Evolutionary conservation across 2,888 invertebrate genomes (phyloP).

Genomic region (Lissonota sp.): DNA sequence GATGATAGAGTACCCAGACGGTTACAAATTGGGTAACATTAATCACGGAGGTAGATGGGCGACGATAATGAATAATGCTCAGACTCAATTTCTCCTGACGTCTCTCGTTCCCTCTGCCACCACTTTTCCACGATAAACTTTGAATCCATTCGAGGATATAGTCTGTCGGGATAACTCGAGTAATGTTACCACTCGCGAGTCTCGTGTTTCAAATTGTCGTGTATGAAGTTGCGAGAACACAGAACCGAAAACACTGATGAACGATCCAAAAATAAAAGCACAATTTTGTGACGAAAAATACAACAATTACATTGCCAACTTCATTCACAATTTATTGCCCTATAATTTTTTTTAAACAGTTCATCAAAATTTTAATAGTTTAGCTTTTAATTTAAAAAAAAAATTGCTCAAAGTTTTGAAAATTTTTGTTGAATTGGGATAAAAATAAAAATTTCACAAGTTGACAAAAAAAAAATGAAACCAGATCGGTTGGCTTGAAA

Average conservation of each 20-base stretch:
- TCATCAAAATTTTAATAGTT: too few species aligned
- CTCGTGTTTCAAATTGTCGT: constrained; percentile 7
- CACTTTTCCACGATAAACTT: constrained; percentile 35
- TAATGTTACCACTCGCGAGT: constrained; percentile 5
- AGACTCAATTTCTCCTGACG: constrained; percentile 44
- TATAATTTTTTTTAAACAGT: too few species aligned
- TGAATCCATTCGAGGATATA: constrained; percentile 36
- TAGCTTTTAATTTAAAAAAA: too few species aligned
- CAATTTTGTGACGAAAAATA: neutral
- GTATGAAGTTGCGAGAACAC: neutral
- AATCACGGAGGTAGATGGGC: constrained; percentile 44
- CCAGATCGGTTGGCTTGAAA: too few species aligned
- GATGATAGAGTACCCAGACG: constrained; percentile 28
- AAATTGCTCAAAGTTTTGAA: too few species aligned
- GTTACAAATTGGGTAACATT: constrained; percentile 57
- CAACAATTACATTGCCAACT: too few species aligned
- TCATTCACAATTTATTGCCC: too few species aligned
- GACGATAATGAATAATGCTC: constrained; percentile 60
- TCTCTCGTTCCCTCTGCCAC: neutral
- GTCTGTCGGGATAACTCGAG: constrained; percentile 26
- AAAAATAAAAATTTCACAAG: too few species aligned
- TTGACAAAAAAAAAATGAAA: too few species aligned
- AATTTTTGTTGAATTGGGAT: too few species aligned
- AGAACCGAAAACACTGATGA: neutral
- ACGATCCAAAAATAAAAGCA: constrained; percentile 22